Conservation (phyloP, 2,888 invertebrate species). For the Sesia bembeciformis region DNA sequence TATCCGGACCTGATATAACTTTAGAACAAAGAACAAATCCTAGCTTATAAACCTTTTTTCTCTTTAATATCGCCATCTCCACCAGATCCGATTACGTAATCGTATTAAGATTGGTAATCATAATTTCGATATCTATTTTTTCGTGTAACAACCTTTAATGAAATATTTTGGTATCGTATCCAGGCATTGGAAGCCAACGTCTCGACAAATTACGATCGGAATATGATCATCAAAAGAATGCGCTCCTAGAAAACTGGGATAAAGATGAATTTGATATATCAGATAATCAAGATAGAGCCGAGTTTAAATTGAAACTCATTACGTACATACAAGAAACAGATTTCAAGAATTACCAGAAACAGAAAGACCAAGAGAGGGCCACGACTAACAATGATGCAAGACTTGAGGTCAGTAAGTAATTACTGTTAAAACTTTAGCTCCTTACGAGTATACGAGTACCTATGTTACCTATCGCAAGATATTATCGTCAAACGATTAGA, state of each 20-base stretch:
- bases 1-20: no score
- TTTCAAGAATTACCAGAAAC: slow-evolving; percentile 34
- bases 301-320: slow-evolving; percentile 73
- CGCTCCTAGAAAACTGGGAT: slow-evolving; percentile 68
- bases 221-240: slow-evolving; percentile 72
- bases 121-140: no score
- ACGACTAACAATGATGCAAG: slow-evolving; percentile 54
- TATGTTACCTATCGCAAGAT: no score
- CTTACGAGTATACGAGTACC: no score
- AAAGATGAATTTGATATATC: slow-evolving; percentile 69
- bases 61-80: no score
- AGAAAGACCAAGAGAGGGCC: slow-evolving; percentile 37
- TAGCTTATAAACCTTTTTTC: no score
- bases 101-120: no score
- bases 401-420: slow-evolving; percentile 43
- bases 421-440: neutral
- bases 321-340: slow-evolving; percentile 73
- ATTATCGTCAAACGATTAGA: no score
- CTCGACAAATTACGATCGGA: slow-evolving; percentile 70
- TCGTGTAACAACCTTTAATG: no score
- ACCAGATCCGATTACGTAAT: no score
- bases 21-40: no score
- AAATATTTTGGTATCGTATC: slow-evolving; percentile 2
- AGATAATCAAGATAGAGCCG: slow-evolving; percentile 65
- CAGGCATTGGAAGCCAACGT: slow-evolving; percentile 73